These are phyloP conservation scores for Clarias gariepinus DNA, from an alignment of 2,113 vertebrate genomes.

Conservation along the genomic window DNA sequence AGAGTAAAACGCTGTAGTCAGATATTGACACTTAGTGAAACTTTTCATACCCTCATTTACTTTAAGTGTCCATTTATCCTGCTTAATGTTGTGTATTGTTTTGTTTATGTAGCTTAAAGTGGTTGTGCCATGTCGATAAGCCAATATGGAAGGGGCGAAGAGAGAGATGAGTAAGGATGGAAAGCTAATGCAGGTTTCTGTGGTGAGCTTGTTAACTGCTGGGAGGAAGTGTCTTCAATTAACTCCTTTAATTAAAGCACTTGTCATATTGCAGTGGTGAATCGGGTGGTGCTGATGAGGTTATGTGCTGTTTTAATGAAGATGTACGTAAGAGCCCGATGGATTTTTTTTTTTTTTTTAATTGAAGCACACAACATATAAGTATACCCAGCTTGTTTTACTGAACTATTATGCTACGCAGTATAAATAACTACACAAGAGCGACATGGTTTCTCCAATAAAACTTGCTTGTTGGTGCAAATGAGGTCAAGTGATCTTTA, in stretches of 20 bases:
- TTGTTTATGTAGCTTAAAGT: conserved; percentile 48
- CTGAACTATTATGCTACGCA: not conserved
- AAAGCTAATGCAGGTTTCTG: conserved; percentile 18
- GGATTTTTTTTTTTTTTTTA: conserved; percentile 2
- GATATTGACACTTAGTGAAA: conserved; percentile 19
- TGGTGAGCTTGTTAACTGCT: conserved; percentile 37
- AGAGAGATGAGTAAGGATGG: conserved; percentile 27
- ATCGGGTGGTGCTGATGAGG: conserved; percentile 35
- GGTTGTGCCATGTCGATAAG: conserved; percentile 47
- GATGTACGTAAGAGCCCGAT: conserved; percentile 27
- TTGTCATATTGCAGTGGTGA: conserved; percentile 55
- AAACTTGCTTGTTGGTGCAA: not conserved
- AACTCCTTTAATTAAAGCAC: conserved; percentile 58
- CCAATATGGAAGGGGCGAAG: conserved; percentile 32
- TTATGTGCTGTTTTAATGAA: conserved; percentile 41
- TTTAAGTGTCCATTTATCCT: conserved; percentile 52
- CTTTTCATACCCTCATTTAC: conserved; percentile 46
- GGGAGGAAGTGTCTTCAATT: conserved; percentile 50
- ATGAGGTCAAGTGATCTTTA: conserved; percentile 30
- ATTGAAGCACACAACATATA: conserved; percentile 22
- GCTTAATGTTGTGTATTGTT: conserved; percentile 49
- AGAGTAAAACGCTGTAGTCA: conserved; percentile 15
- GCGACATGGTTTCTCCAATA: not conserved
- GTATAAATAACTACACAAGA: not conserved
- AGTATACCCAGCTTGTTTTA: not conserved